Base-by-base conservation (phyloP, 92 coral and sea anemone genomes). In the Umimayanthus chanpuru region DNA sequence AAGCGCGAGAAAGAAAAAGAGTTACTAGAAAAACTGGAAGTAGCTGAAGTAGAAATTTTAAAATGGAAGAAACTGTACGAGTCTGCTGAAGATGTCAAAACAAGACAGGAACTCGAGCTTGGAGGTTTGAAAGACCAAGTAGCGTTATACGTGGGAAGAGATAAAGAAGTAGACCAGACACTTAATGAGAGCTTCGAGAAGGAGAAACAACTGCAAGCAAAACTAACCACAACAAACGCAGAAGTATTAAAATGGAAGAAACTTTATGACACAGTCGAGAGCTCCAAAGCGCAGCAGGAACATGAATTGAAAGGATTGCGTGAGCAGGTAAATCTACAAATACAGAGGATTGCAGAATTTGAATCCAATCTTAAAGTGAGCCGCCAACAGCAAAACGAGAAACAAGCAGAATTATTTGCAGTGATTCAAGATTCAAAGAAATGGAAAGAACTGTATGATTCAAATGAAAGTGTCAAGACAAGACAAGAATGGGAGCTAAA, bases 61-160 rank as follows among this genome's bases (percentile, higher is more conserved):
- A 80, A 80, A 53, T 80, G 68, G 84, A 71, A 44, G 41, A 26
- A 71, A 32, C 66, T 70, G 23, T 44, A 71, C 65, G 79, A 83
- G 64, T 47, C 87, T 11, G 40, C 73, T 15, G 66, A 70, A 8
- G 71, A 28, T 50, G 41, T 83, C 25, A 83, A 70, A 28, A 71
- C 65, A 44, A 73, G 58, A 70, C 58, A 40, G 9, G 79, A 83
- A 72, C 61, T 18, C 0, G 65, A 83, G 65, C 79, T 83, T n/a
- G 47, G 47, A 67, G 87, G 32, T 6, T 25, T 83, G 40, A 25
- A 47, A 50, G 79, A 83, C 21, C 87, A 83, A 71, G 12, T 83
- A 21, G 67, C 77, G 68, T 61, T 61, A 20, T 61, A 21, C 68
- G 68, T 23, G 21, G 68, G 68, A 18, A 61, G 68, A 61, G 68